Evolutionary conservation across 2,113 vertebrate species (phyloP), one percentile per base, ranked within the genome.

Genomic region (Platycercus adscitus): DNA sequence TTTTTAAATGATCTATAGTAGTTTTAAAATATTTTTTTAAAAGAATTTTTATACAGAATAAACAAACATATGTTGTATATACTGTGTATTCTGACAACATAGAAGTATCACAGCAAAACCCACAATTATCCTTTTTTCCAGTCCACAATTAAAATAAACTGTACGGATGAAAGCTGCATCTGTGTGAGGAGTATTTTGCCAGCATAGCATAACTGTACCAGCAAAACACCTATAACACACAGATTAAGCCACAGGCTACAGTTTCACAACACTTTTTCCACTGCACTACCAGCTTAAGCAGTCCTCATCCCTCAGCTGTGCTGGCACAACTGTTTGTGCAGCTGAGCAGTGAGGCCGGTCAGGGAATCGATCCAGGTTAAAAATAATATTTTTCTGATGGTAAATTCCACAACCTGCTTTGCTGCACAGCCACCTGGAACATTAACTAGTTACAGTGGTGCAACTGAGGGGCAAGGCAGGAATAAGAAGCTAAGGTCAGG

Each of bases 311-410:
- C 72, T 96, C 94, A 93, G 92, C 88, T 96, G 95, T 81, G 88
- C 91, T 94, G 91, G 95, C 94, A 96, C 94, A 96, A 94, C 60
- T 97, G 94, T 96, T 97, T 95, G 86, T 94, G 91, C 96, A 96
- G 96, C 96, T 96, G 95, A 97, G 83, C 88, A 92, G 49, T 33
- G 79, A 96, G 92, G 83, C 92, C 12, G 0, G 79, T 77, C 46
- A 88, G 92, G 94, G 94, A 97, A 96, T 95, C 1, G 4, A 93
- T 96, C 92, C 92, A 94, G 64, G 91, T 95, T 96, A 97, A 95
- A 97, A 97, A 97, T 94, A 97, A 97, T 96, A 96, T 95, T 96
- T 95, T 97, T 96, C 92, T 97, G 91, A 96, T 94, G 86, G 91
- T 90, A 95, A 97, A 97, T 97, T 94, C 94, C 68, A 88, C 95